Conservation (phyloP, 2,797 vertebrate genomes). For the Liasis olivaceus region DNA sequence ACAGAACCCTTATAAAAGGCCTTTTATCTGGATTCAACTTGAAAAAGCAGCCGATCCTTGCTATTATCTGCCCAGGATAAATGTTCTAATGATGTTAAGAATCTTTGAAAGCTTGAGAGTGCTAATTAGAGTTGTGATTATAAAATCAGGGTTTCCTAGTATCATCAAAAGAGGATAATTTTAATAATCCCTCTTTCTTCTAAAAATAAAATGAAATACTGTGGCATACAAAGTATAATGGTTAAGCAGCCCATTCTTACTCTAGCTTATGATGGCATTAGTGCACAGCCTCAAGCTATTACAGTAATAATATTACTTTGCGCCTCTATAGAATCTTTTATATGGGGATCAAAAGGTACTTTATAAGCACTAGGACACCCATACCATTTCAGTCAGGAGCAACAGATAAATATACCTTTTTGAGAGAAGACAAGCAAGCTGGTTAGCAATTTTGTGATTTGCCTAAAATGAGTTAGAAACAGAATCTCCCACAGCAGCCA, state of each 20-base stretch:
- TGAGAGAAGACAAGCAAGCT: not conserved
- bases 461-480: not conserved
- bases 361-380: fast-evolving
- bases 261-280: fast-evolving
- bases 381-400: fast-evolving
- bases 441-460: not conserved
- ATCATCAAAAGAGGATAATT: slow-evolving; percentile 70
- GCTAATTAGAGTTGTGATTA: slow-evolving; percentile 71
- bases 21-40: slow-evolving; percentile 70
- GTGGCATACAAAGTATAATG: slow-evolving; percentile 20
- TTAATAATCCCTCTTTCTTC: slow-evolving; percentile 58
- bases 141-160: slow-evolving; percentile 65
- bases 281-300: not conserved
- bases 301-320: not conserved
- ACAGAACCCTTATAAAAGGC: slow-evolving; percentile 61
- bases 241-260: not conserved
- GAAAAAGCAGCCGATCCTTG: slow-evolving; percentile 68
- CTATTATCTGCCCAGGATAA: slow-evolving; percentile 75
- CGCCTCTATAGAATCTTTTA: not conserved
- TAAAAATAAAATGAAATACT: slow-evolving; percentile 54
- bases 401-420: not conserved
- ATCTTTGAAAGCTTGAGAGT: slow-evolving; percentile 73
- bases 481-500: not conserved
- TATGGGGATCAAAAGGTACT: fast-evolving
- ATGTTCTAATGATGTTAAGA: slow-evolving; percentile 77